Evolutionary conservation across 2,888 invertebrate genomes (phyloP).

Genomic region (Philereme transversata): DNA sequence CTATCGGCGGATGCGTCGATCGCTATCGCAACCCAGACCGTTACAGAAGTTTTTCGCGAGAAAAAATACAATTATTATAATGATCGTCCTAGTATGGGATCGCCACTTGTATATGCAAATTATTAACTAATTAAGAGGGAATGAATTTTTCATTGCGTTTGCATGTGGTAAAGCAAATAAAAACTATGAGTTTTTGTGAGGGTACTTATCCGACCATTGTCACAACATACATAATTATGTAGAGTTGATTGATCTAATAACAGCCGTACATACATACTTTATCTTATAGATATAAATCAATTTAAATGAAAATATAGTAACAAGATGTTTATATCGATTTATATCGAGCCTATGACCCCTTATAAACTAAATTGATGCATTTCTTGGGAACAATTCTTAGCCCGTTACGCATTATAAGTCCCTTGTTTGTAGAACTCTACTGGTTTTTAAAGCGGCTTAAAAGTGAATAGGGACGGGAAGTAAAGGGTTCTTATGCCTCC

Average conservation of each 20-base stretch:
- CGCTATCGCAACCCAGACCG: constrained; percentile 70
- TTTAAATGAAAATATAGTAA: constrained; percentile 30
- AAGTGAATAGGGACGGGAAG: constrained; percentile 65
- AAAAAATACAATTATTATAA: constrained; percentile 78
- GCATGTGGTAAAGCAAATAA: constrained; percentile 58
- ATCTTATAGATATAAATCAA: constrained; percentile 17
- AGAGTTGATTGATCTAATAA: constrained; percentile 63
- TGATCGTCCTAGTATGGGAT: constrained; percentile 79
- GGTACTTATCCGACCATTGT: constrained; percentile 58
- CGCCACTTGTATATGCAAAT: constrained; percentile 78
- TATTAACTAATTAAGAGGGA: constrained; percentile 75
- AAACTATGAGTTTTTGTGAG: constrained; percentile 56
- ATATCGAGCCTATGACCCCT: constrained; percentile 49
- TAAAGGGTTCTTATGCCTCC: constrained; percentile 77
- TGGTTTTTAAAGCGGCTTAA: constrained; percentile 80
- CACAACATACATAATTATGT: constrained; percentile 59
- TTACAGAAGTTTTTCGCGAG: constrained; percentile 76
- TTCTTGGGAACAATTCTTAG: constrained; percentile 68
- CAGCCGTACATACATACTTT: constrained; percentile 28
- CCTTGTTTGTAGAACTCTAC: constrained; percentile 77
- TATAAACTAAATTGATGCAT: constrained; percentile 58
- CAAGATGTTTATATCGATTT: constrained; percentile 51
- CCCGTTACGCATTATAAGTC: constrained; percentile 76
- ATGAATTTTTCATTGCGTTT: constrained; percentile 75
- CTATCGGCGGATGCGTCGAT: constrained; percentile 79